These are phyloP conservation scores for Drosophila sproati DNA, from an alignment of 1,140 invertebrate genomes.

Conservation along the genomic window DNA sequence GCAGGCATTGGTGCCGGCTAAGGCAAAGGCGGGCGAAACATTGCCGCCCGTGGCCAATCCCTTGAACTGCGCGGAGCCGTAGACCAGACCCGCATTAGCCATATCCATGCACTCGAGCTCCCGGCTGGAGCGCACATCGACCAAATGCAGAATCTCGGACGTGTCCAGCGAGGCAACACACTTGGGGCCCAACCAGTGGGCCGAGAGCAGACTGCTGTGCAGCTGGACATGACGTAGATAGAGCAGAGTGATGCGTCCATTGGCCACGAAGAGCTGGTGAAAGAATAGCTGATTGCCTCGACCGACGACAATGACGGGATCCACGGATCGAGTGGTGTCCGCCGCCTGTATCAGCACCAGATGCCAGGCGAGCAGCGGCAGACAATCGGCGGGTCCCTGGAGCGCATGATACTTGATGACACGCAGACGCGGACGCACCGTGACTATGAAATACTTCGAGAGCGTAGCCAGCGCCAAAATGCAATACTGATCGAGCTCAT, in stretches of 20 bases:
- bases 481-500: conserved; percentile 90
- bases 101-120: conserved; percentile 94
- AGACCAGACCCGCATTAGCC: conserved; percentile 93
- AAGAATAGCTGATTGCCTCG: conserved; percentile 92
- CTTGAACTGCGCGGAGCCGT: conserved; percentile 97
- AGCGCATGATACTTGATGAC: conserved; percentile 85
- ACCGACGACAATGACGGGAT: conserved; percentile 94
- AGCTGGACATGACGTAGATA: conserved; percentile 89
- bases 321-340: conserved; percentile 90
- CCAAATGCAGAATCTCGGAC: conserved; percentile 93
- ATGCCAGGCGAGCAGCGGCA: conserved; percentile 97
- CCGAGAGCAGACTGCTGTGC: conserved; percentile 89
- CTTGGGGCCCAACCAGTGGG: conserved; percentile 95
- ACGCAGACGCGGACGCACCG: conserved; percentile 90
- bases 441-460: conserved; percentile 96
- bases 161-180: conserved; percentile 94
- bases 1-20: conserved; percentile 93
- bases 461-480: conserved; percentile 96
- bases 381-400: conserved; percentile 87
- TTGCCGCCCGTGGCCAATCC: conserved; percentile 90
- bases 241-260: conserved; percentile 71
- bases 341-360: conserved; percentile 93
- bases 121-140: conserved; percentile 94
- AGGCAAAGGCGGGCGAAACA: conserved; percentile 86
- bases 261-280: conserved; percentile 86